phyloP scores from a whole-genome alignment of 2,797 vertebrate species.

The Sebastes itinus region DNA sequence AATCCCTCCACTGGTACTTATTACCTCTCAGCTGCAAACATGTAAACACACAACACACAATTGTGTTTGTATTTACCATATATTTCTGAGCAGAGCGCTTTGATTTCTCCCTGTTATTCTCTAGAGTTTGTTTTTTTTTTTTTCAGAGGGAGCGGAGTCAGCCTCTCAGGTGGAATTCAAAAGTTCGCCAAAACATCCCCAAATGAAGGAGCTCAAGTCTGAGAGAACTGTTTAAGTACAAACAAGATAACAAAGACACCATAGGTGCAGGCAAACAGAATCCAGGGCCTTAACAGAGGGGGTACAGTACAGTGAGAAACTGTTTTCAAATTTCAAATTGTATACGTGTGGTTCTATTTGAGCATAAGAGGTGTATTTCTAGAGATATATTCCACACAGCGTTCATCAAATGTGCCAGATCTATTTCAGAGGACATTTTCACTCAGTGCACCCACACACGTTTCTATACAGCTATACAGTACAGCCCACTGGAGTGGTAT shows the following conservation, averaged over 20 bases:
- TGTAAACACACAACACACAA: conserved; percentile 6
- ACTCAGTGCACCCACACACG: conserved; percentile 10
- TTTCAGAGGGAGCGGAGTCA: conserved; percentile 36
- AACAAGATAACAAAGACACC: conserved; percentile 44
- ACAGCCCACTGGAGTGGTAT: neutral
- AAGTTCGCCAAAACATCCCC: conserved; percentile 61
- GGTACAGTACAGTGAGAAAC: conserved; percentile 7
- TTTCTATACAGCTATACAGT: neutral
- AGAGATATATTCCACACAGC: neutral
- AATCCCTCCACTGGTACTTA: conserved; percentile 51
- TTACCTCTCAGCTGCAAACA: conserved; percentile 47
- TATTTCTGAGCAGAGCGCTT: conserved; percentile 32
- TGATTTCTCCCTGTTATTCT: conserved; percentile 52
- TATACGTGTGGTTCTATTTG: neutral
- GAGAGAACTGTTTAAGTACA: conserved; percentile 43
- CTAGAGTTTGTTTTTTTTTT: conserved; percentile 19
- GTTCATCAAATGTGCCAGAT: conserved; percentile 28
- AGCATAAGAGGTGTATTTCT: conserved; percentile 17
- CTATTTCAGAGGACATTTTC: conserved; percentile 19
- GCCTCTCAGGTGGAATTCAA: conserved; percentile 51
- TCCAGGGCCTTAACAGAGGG: conserved; percentile 11
- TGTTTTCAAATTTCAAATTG: conserved; percentile 33
- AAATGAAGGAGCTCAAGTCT: conserved; percentile 49
- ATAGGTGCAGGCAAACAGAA: conserved; percentile 38
- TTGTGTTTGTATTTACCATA: conserved; percentile 45